Evolutionary conservation across 1,140 invertebrate species (phyloP), one percentile per base, ranked within the genome.

Genomic region (Colletes gigas): DNA sequence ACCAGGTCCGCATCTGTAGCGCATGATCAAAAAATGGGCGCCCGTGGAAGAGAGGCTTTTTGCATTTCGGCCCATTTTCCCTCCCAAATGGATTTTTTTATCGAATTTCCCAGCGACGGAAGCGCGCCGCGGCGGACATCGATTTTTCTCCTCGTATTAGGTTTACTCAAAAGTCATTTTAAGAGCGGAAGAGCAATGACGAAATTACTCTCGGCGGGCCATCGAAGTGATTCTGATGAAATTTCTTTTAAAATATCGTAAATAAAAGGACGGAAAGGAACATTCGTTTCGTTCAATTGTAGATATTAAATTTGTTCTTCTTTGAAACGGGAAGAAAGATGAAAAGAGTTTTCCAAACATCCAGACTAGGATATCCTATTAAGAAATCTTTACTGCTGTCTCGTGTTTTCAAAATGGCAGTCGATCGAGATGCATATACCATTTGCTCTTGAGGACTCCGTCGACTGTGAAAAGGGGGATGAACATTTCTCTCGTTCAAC

Each of bases 11-110:
- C 19, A 71, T 66, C 10, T 57, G 66, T 52, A 17, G 62, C 5
- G n/a, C 17, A 50, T 52, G 41, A 70, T 60, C 78, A 59, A 78
- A 73, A 65, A 75, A 60, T 65, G 66, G 60, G 9, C 66, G 8
- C 30, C 47, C 30, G 30, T 2, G 30, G 30, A 19, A 76, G 8
- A 41, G 39, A 65, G 62, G 62, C 14, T 63, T 63, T 41, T 15
- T 17, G 62, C 62, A 15, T 17, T 44, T 63, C 30, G 8, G 9
- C 39, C 30, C 15, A 63, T 41, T 65, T 78, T 50, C 6, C 9
- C 2, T 4, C 41, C 41, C n/a, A 21, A 14, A 19, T 50, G 19
- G 54, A 72, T 39, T 67, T 47, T 63, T 81, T 41, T 77, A 65
- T 54, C 57, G 7, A 30, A 60, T n/a, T 75, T 67, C 17, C 9